These are phyloP conservation scores for Apomyelois bistriatella DNA, from an alignment of 2,888 invertebrate genomes.

Conservation along the genomic window DNA sequence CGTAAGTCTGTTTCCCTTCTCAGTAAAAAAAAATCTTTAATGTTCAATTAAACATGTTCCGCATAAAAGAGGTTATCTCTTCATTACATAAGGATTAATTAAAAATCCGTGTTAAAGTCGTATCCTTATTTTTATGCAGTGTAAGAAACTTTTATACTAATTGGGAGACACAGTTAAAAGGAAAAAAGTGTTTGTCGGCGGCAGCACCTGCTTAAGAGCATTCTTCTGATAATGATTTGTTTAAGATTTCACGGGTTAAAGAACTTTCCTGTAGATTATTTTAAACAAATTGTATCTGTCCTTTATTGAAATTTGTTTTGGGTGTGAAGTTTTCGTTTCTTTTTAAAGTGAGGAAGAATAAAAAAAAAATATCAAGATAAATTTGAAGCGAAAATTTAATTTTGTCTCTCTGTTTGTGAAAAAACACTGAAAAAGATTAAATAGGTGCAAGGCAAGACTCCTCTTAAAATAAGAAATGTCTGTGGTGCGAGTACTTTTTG, in stretches of 20 bases:
- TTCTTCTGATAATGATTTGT: background rate
- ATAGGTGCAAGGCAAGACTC: no score
- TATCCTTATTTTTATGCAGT: background rate
- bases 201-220: slow-evolving; percentile 5
- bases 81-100: background rate
- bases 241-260: background rate
- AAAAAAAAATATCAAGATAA: no score
- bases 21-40: background rate
- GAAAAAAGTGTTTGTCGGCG: background rate
- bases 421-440: no score
- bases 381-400: no score
- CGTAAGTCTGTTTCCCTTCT: background rate
- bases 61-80: background rate
- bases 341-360: no score
- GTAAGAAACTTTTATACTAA: background rate
- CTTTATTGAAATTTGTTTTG: no score
- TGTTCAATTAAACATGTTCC: background rate
- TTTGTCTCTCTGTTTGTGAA: no score
- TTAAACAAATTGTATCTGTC: background rate
- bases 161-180: background rate
- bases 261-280: background rate
- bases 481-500: no score
- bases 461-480: no score
- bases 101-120: slow-evolving; percentile 1
- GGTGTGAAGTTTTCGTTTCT: no score